Conservation (phyloP, 1,140 invertebrate genomes). For the Acromyrmex heyeri region DNA sequence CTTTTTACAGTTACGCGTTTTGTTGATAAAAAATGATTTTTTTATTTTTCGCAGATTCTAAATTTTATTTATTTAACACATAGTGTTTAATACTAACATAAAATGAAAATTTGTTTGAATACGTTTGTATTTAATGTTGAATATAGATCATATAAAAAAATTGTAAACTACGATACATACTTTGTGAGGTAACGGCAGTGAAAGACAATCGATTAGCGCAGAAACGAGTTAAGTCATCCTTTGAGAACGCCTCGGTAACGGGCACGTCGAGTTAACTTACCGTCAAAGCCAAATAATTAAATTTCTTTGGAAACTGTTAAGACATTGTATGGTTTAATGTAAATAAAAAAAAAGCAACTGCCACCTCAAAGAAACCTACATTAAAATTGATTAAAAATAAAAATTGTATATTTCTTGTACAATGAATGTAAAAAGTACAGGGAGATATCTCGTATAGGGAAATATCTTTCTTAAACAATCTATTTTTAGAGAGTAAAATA, state of each 20-base stretch:
- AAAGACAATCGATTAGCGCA: slow-evolving; percentile 22
- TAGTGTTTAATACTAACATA: neutral
- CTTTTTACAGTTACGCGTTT: neutral
- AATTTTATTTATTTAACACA: neutral
- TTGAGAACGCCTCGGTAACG: slow-evolving; percentile 25
- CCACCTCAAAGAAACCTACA: neutral
- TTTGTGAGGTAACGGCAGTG: neutral
- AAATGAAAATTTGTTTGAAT: neutral
- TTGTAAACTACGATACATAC: neutral
- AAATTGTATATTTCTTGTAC: neutral
- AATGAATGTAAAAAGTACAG: too few relatives aligned
- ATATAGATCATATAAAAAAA: neutral
- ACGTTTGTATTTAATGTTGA: neutral
- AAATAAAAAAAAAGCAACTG: neutral
- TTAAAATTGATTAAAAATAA: slow-evolving; percentile 17
- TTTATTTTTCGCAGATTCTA: slow-evolving; percentile 1
- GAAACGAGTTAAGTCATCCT: slow-evolving; percentile 30
- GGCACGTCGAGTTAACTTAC: slow-evolving; percentile 25
- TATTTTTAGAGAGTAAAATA: too few relatives aligned
- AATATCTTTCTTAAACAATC: too few relatives aligned
- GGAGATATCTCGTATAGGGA: too few relatives aligned
- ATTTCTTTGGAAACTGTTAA: slow-evolving; percentile 14
- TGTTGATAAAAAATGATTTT: neutral
- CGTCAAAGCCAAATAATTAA: slow-evolving; percentile 51
- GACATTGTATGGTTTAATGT: neutral